Evolutionary conservation across 2,888 invertebrate species (phyloP), one percentile per base, ranked within the genome.

Genomic region (Coelinius sp.): DNA sequence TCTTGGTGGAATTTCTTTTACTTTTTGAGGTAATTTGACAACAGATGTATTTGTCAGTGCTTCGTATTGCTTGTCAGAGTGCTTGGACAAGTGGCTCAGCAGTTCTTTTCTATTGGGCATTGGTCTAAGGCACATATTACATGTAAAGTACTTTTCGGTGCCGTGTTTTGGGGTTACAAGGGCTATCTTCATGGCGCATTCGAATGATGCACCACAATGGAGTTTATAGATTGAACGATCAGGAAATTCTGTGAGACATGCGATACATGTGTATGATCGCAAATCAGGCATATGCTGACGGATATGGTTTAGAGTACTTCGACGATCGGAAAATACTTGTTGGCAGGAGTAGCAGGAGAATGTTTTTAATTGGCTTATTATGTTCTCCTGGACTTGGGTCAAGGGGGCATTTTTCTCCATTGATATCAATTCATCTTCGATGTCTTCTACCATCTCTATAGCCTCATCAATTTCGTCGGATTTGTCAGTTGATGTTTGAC

Each of bases 181-280:
- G 2, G 88, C 88, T 7, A 88, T 90, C 75, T 91, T 90, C 79
- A 91, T 90, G 0, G 91, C 91, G 75, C 91, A 92, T 71, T 91
- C 91, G 7, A 86, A 86, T 0, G 87, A 87, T 0, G 82, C 85
- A 12, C 80, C 82, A 63, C 88, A 87, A 56, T 87, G 87, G 0
- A 81, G 31, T 7, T 88, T 86, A 63, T 87, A 88, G 69, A 84
- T 80, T 0, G 84, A 78, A 8, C 86, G 81, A 70, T 87, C 86
- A 0, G 82, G 78, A 52, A 88, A 87, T 52, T 86, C 84, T 0
- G 85, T 87, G 3, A 87, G 75, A 62, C 88, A 88, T 1, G 87
- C 88, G 41, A 87, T 85, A 52, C 88, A 88, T 0, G 87, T 87
- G 70, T 84, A 85, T 0, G 86, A 82, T 31, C 84, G 71, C 1